A percentile compares a stretch with the other conserved stretches of the same genome.
Conservation (phyloP, 2,888 invertebrate species). For the Tipula confusa region DNA sequence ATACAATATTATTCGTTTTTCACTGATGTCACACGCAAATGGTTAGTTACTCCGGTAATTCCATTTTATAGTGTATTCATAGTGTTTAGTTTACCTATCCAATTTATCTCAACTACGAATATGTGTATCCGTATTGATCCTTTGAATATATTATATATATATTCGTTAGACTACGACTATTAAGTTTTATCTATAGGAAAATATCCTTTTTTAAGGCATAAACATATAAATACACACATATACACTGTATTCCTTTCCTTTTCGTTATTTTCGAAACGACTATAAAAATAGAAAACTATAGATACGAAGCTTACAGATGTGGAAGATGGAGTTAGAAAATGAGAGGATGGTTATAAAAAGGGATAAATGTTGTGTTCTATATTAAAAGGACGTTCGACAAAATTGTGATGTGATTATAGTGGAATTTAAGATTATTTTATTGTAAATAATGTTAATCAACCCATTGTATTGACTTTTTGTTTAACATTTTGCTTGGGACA, state of each 20-base stretch:
- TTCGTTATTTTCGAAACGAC: not conserved
- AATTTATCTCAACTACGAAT: not conserved
- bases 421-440: constrained; percentile 7
- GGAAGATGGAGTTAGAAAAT: not conserved
- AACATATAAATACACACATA: not conserved
- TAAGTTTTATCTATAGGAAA: not conserved
- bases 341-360: not conserved
- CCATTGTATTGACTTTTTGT: constrained; percentile 1
- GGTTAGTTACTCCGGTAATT: not conserved
- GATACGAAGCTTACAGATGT: not conserved
- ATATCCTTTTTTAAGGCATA: not conserved
- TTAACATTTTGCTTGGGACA: not conserved
- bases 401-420: not conserved
- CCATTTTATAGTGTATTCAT: not conserved
- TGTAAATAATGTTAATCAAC: constrained; percentile 12
- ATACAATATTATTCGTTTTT: not conserved
- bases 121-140: not conserved
- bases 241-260: not conserved
- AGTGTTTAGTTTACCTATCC: not conserved
- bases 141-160: not conserved
- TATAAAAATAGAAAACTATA: constrained; percentile 8
- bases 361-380: not conserved
- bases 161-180: not conserved
- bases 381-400: not conserved
- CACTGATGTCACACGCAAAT: not conserved